Conservation (phyloP, 2,113 vertebrate genomes). For the Kryptolebias marmoratus region DNA sequence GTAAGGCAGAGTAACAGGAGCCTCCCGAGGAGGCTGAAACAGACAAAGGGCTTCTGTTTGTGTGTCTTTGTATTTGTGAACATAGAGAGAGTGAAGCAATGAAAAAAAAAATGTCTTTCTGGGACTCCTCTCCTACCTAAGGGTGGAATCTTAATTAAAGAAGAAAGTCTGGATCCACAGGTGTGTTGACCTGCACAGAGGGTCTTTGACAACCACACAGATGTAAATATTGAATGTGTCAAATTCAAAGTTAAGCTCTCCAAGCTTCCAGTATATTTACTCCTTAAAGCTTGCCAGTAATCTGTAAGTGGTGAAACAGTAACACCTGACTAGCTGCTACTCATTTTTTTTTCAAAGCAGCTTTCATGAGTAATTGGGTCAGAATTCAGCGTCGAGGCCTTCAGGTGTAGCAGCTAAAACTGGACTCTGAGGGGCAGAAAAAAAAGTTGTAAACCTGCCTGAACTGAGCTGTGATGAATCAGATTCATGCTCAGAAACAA, state of each 20-base stretch:
- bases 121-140: conserved; percentile 25
- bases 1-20: conserved; percentile 65
- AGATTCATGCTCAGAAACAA: not conserved
- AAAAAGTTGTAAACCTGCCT: not conserved
- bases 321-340: conserved; percentile 35
- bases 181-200: conserved; percentile 5
- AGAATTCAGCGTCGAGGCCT: conserved; percentile 23
- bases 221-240: conserved; percentile 1
- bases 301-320: conserved; percentile 25
- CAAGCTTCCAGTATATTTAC: conserved; percentile 29
- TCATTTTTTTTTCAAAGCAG: conserved; percentile 58
- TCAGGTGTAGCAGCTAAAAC: conserved; percentile 7
- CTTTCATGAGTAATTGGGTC: conserved; percentile 65
- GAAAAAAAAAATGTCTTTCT: conserved; percentile 25
- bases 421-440: conserved; percentile 14
- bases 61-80: conserved; percentile 41
- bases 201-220: not conserved
- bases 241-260: conserved; percentile 3
- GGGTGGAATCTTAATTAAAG: conserved; percentile 24
- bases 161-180: not conserved
- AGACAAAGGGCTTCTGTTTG: conserved; percentile 67
- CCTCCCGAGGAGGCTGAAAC: conserved; percentile 63
- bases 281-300: conserved; percentile 26
- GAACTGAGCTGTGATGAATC: conserved; percentile 13
- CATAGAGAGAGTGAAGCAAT: conserved; percentile 18